Evolutionary conservation across 2,888 invertebrate species (phyloP).

Genomic region (Polyommatus iphigenia): DNA sequence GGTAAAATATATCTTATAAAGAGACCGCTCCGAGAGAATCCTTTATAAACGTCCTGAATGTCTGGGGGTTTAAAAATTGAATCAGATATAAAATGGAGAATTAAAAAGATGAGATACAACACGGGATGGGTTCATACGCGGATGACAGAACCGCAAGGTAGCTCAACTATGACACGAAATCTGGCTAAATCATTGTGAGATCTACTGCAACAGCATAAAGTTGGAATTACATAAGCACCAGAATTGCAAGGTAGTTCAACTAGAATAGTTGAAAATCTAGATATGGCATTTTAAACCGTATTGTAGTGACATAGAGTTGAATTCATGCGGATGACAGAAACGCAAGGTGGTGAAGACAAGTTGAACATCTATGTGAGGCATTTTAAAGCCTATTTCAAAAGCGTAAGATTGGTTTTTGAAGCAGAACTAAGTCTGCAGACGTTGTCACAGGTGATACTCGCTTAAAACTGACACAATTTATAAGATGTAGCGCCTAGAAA

Average conservation of each 20-base stretch:
- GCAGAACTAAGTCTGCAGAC: conserved; percentile 28
- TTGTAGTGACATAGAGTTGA: conserved; percentile 10
- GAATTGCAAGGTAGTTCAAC: conserved; percentile 2
- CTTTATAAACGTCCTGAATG: conserved; percentile 22
- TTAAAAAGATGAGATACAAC: conserved; percentile 30
- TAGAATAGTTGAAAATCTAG: not conserved
- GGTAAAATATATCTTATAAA: conserved; percentile 10
- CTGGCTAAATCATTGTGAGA: not conserved
- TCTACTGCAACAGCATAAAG: not conserved
- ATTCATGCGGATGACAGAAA: conserved; percentile 38
- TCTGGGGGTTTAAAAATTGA: conserved; percentile 27
- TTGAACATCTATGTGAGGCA: conserved; percentile 24
- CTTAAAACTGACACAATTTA: conserved; percentile 24
- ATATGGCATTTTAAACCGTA: not conserved
- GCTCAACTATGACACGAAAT: not conserved
- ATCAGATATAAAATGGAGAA: conserved; percentile 26
- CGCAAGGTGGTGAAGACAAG: conserved; percentile 28
- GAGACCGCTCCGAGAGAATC: not conserved
- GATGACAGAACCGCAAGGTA: conserved; percentile 27
- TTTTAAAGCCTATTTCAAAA: conserved; percentile 31
- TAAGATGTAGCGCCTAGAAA: not conserved
- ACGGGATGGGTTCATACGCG: not conserved
- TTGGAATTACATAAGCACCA: not conserved
- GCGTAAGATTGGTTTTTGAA: conserved; percentile 22
- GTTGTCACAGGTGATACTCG: conserved; percentile 40